Base-by-base conservation (phyloP, 2,888 invertebrate species). In the Cyclophora albipunctata region DNA sequence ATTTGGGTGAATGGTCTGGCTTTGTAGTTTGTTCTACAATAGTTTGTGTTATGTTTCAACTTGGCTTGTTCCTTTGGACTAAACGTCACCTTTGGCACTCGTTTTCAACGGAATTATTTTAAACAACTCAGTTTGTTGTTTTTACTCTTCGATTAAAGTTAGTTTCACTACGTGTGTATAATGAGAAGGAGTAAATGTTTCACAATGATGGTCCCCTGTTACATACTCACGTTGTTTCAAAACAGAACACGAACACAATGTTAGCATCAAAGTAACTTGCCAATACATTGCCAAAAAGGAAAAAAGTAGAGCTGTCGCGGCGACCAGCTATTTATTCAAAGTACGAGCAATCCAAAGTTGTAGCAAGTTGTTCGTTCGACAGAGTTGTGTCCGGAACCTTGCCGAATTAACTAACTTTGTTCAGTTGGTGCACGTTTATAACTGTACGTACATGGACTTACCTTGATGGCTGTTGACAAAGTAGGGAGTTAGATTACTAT, bases 321-420 rank as follows among this genome's bases (percentile, higher is more conserved):
- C 45, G 45, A 61, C 52, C 51, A 56, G 64, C 66, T 69, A 66
- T 75, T 75, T 75, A 73, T 73, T 69, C 67, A 69, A 75, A 74
- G 73, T 71, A 69, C 66, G 67, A 65, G 71, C 76, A 74, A 75
- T 78, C 63, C 73, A 69, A 78, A 78, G 71, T 79, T 71, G 64
- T 34, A 59, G 55, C 64, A 48, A 59, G 49, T 59, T 60, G 56
- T 64, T 66, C 67, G 73, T 66, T 69, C 37, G 37, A 37, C 37
- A 2, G 67, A 65, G 64, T 61, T 61, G 62, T 65, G 65, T 66
- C 66, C 64, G 62, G 68, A 69, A 64, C 60, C 60, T 67, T 62
- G 67, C 64, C 64, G 75, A 80, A 80, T 80, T 79, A 78, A 76
- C 74, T 72, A 80, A 80, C 73, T 80, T 76, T 57, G 49, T 37